phyloP scores from a whole-genome alignment of 2,888 invertebrate species.

The Andrena chrysosceles region DNA sequence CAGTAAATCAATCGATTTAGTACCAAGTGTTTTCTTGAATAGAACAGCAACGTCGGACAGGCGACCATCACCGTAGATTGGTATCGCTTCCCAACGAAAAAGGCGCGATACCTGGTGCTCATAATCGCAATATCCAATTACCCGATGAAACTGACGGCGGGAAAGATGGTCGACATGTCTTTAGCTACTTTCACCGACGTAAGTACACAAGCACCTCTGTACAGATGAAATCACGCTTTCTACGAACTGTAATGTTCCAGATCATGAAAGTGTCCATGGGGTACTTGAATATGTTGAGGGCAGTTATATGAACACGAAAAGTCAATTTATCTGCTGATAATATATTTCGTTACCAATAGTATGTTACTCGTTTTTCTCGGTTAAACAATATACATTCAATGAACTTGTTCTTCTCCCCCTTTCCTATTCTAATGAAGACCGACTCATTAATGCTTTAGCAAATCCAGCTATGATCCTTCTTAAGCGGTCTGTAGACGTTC shows the following conservation, averaged over 20 bases:
- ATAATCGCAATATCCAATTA: slow-evolving; percentile 66
- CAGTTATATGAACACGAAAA: slow-evolving; percentile 21
- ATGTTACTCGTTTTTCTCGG: too few species aligned
- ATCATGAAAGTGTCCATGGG: slow-evolving; percentile 55
- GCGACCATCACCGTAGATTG: slow-evolving; percentile 60
- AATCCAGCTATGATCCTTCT: neutral
- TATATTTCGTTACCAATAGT: too few species aligned
- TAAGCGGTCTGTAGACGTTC: too few species aligned
- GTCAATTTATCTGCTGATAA: too few species aligned
- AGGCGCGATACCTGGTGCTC: slow-evolving; percentile 56
- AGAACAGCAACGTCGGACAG: slow-evolving; percentile 35
- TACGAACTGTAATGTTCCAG: slow-evolving; percentile 31
- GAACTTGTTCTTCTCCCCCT: too few species aligned
- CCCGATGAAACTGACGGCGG: slow-evolving; percentile 70
- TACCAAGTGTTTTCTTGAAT: neutral
- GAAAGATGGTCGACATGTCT: slow-evolving; percentile 71
- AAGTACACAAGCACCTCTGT: slow-evolving; percentile 32
- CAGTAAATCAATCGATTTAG: neutral
- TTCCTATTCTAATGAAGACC: too few species aligned
- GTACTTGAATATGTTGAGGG: slow-evolving; percentile 62
- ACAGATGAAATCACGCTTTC: too few species aligned
- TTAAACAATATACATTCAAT: too few species aligned
- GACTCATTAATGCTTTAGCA: too few species aligned
- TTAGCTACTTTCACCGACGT: slow-evolving; percentile 69
- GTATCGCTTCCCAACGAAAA: slow-evolving; percentile 66